Percentiles rank a stretch among this genome's conserved stretches.
Evolutionary conservation across 2,888 invertebrate species (phyloP).

Genomic region (Meloe dianella): DNA sequence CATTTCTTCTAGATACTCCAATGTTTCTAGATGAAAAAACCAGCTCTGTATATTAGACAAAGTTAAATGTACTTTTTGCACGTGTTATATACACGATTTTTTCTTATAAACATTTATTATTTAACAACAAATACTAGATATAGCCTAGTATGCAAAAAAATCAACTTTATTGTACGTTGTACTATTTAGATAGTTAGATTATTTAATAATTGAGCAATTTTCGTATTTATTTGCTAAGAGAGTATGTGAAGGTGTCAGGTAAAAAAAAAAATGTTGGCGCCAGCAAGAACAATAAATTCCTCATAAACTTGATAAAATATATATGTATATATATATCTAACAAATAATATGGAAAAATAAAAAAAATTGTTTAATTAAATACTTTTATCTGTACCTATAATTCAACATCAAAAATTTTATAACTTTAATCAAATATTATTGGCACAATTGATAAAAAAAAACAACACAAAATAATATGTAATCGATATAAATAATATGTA

Average conservation of each 20-base stretch:
- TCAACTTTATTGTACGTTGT: too few species aligned
- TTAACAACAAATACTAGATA: neutral
- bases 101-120: too few species aligned
- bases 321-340: neutral
- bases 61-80: too few species aligned
- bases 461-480: neutral
- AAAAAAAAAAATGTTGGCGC: constrained; percentile 3
- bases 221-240: neutral
- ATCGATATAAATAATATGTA: too few species aligned
- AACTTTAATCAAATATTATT: neutral
- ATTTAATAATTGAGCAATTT: neutral
- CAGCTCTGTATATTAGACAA: too few species aligned
- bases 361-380: constrained; percentile 2
- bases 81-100: too few species aligned
- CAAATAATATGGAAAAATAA: neutral
- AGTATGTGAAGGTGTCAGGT: neutral
- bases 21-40: too few species aligned
- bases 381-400: neutral
- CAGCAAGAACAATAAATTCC: neutral
- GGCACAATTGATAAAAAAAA: neutral
- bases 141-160: too few species aligned
- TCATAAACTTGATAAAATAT: neutral
- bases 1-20: too few species aligned
- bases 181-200: neutral
- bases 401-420: neutral